Conservation (phyloP, 2,888 invertebrate species). For the Metopia argyrocephala region DNA sequence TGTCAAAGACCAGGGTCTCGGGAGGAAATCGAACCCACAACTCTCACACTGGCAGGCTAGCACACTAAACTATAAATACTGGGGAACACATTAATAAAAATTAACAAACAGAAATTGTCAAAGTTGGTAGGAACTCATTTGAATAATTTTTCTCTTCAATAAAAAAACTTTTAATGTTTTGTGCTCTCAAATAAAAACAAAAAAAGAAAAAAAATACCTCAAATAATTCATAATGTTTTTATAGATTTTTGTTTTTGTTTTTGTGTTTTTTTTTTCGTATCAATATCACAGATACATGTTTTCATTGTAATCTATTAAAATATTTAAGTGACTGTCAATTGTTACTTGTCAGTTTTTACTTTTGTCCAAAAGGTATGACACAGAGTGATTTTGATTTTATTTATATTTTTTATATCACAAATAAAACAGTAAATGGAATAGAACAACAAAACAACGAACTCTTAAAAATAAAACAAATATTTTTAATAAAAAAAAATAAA, state of each 20-base stretch:
- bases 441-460: constrained; percentile 48
- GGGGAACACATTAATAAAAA: too few relatives aligned
- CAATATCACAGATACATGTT: constrained; percentile 34
- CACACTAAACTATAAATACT: too few relatives aligned
- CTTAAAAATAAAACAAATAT: too few relatives aligned
- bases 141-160: too few relatives aligned
- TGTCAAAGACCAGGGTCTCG: too few relatives aligned
- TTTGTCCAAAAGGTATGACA: neutral
- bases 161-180: too few relatives aligned
- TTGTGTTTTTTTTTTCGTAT: neutral
- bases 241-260: neutral
- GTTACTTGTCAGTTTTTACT: constrained; percentile 35
- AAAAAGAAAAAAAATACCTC: neutral
- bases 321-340: constrained; percentile 59
- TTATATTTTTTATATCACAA: constrained; percentile 39
- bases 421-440: constrained; percentile 35
- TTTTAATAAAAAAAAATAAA: too few relatives aligned
- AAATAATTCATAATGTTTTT: neutral
- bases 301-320: constrained; percentile 48
- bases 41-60: too few relatives aligned
- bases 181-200: neutral
- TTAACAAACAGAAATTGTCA: too few relatives aligned
- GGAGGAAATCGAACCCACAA: too few relatives aligned
- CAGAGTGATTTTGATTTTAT: constrained; percentile 17
- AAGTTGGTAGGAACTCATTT: too few relatives aligned